Base-by-base conservation (phyloP, 2,888 invertebrate genomes). In the Sthenelais limicola region DNA sequence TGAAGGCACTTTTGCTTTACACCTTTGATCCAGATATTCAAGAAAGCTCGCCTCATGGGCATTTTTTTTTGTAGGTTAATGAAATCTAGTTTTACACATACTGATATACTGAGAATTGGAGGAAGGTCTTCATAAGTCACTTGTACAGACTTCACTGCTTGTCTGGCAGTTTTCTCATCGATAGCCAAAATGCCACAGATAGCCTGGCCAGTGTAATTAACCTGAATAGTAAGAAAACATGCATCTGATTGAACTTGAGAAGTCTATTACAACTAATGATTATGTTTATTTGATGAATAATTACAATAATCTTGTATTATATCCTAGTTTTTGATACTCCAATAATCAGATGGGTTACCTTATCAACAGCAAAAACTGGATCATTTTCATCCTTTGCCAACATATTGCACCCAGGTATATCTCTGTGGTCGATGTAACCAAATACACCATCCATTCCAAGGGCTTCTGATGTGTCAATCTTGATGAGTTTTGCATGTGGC, bases 181-280 rank as follows among this genome's bases (percentile, higher is more conserved):
- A 91, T 90, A 0, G 94, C 97, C 7, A 94, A 91, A 71, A 97
- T 89, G 0, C 92, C 93, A n/a, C 93, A 96, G 33, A 97, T 91
- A 1, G 92, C 88, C 89, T 96, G 95, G 0, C 96, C 96, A 75
- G 87, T 83, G 79, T 82, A 86, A 0, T 47, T 51, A 1, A 77
- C 78, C 73, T 76, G 35, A n/a, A n/a, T n/a, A n/a, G n/a, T n/a
- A n/a, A n/a, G n/a, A n/a, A n/a, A n/a, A n/a, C n/a, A n/a, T n/a
- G n/a, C n/a, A n/a, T n/a, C n/a, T n/a, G n/a, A n/a, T n/a, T n/a
- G n/a, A n/a, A n/a, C n/a, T n/a, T n/a, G n/a, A n/a, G n/a, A n/a
- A n/a, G n/a, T n/a, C n/a, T n/a, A n/a, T n/a, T n/a, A n/a, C n/a
- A n/a, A n/a, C n/a, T n/a, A n/a, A n/a, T n/a, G n/a, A n/a, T n/a